Evolutionary conservation across 2,113 vertebrate genomes (phyloP), one percentile per base, ranked within the genome.

Genomic region (Numenius arquata): DNA sequence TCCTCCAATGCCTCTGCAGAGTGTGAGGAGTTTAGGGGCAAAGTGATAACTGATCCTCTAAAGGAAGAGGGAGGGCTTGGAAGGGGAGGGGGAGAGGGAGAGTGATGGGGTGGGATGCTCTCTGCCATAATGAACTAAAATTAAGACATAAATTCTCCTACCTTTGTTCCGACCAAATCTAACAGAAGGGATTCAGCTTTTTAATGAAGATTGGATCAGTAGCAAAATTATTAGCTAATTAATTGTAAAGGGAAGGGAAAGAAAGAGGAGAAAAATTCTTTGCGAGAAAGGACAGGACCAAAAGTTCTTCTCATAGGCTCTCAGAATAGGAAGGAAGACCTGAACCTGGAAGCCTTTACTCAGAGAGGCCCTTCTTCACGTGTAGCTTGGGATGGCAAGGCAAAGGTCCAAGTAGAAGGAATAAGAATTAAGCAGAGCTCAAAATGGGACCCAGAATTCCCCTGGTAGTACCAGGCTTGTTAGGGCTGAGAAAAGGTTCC

Each of bases 101-200:
- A 97, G 88, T 96, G 98, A 98, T 97, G 97, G 96, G 97, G 96
- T 97, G 89, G 96, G 96, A 97, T 97, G 96, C 97, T 97, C 96
- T 96, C 96, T 97, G 97, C 97, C 97, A 97, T 98, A 98, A 98
- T 97, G 98, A 98, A 98, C 98, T 96, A 98, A 98, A 98, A 98
- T 98, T 98, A 98, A 98, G 98, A 98, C 97, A 98, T 98, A 98
- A 98, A 98, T 98, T 98, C 97, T 98, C 97, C 97, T 97, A 98
- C 98, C 98, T 98, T 98, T 98, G 97, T 98, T 98, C 97, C 13
- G 4, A 97, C 96, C 92, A 98, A 93, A 96, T 97, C 93, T 97
- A 96, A 97, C 90, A 94, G 77, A 96, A 79, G 96, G 96, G 95
- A 98, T 97, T 98, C 89, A 63, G 96, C 95, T 98, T 97, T 97